Evolutionary conservation across 1,140 invertebrate species (phyloP), one percentile per base, ranked within the genome.

Genomic region (Chrysopa pallens): DNA sequence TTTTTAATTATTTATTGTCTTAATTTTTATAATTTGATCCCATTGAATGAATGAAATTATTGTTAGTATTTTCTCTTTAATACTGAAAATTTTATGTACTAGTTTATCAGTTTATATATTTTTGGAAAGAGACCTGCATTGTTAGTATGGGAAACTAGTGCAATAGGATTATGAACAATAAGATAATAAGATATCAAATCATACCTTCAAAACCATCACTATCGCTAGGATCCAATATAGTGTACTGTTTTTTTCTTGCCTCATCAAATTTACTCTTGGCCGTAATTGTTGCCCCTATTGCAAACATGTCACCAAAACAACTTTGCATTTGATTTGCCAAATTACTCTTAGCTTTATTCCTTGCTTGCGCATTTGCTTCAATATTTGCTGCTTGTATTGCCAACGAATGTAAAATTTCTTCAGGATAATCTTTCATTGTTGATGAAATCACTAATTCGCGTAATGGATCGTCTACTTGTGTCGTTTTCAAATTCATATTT

Each of bases 141-240:
- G 33, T 29, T 47, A 33, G n/a, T 15, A 42, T 27, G 6, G 7
- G 7, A n/a, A 2, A 44, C 39, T 39, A 29, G n/a, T n/a, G n/a
- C n/a, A n/a, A n/a, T n/a, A n/a, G n/a, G n/a, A n/a, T n/a, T n/a
- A n/a, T n/a, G n/a, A n/a, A n/a, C n/a, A n/a, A n/a, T n/a, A n/a
- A n/a, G n/a, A n/a, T n/a, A n/a, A n/a, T n/a, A n/a, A n/a, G n/a
- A n/a, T n/a, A n/a, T n/a, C n/a, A n/a, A n/a, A n/a, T n/a, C 5
- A 51, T 59, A 65, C 66, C 61, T 52, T 60, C 64, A 36, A 68
- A 66, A 38, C 68, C 66, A 53, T 79, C 76, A 53, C 73, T 77
- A 52, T 79, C 75, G 50, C 74, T 78, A 0, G 72, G 70, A 45
- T 77, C 73, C 15, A 70, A 52, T 8, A 59, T 57, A 5, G 61